These are phyloP conservation scores for Odontomyia ornata DNA, from an alignment of 2,888 invertebrate species.

Conservation along the genomic window DNA sequence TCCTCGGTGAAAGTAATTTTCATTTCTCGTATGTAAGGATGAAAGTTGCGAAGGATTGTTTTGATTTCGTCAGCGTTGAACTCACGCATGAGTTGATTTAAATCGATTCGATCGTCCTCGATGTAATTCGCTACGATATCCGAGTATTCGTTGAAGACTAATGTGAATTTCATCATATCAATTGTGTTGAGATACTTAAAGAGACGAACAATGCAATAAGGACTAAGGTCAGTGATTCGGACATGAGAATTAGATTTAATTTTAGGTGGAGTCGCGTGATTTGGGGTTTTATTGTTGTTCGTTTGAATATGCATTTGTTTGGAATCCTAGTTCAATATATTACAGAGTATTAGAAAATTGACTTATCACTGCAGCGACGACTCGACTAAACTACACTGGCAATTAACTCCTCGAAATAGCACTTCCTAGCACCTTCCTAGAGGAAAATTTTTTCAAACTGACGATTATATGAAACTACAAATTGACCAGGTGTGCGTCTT, in stretches of 20 bases:
- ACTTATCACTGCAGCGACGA: no score
- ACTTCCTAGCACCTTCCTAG: no score
- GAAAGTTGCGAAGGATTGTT: neutral
- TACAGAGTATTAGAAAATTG: no score
- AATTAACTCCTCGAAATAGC: no score
- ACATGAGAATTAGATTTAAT: neutral
- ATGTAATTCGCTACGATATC: neutral
- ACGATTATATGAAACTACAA: no score
- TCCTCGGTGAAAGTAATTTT: constrained; percentile 9
- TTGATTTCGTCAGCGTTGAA: neutral
- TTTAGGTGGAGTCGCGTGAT: neutral
- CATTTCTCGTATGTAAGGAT: constrained; percentile 9
- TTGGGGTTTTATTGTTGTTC: neutral
- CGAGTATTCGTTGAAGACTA: neutral
- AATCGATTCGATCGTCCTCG: constrained; percentile 4
- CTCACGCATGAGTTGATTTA: constrained; percentile 1
- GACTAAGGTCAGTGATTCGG: neutral
- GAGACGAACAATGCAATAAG: constrained; percentile 1
- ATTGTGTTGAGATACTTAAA: constrained; percentile 4
- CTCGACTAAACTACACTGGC: no score
- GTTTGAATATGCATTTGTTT: neutral
- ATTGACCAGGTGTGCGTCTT: no score
- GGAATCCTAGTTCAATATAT: no score
- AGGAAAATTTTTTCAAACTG: no score
- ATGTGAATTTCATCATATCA: constrained; percentile 9